These are phyloP conservation scores for Cataglyphis rosenhaueri DNA, from an alignment of 2,888 invertebrate species.

Conservation along the genomic window DNA sequence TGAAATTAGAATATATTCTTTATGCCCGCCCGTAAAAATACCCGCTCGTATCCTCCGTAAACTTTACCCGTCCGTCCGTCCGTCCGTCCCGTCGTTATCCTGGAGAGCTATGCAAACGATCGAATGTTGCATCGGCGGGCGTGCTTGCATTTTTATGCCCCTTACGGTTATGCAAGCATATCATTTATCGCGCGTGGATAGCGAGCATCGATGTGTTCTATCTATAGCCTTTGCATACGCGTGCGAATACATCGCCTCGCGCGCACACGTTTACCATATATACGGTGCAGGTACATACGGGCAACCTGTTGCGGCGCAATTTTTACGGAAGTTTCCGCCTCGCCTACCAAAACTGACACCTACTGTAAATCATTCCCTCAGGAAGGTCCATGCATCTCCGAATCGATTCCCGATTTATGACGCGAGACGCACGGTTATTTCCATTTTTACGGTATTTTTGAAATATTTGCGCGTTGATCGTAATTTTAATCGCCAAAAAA, in stretches of 20 bases:
- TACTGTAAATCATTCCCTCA: constrained; percentile 68
- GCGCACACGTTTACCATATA: background rate
- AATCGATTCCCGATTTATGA: constrained; percentile 64
- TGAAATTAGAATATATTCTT: constrained; percentile 46
- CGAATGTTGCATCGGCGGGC: constrained; percentile 34
- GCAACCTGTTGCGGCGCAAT: constrained; percentile 77
- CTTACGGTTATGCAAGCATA: constrained; percentile 50
- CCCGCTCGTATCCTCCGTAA: background rate
- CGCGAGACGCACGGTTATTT: constrained; percentile 37
- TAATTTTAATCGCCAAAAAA: constrained; percentile 39
- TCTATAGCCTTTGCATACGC: constrained; percentile 60
- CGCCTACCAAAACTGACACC: constrained; percentile 72
- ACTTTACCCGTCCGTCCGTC: background rate
- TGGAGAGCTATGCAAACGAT: constrained; percentile 43
- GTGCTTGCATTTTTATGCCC: constrained; percentile 33
- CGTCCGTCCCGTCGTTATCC: constrained; percentile 1
- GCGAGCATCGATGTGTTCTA: constrained; percentile 53
- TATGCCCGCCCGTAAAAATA: constrained; percentile 6
- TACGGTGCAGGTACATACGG: constrained; percentile 66
- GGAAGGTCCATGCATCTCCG: constrained; percentile 65
- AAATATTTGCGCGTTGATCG: constrained; percentile 19
- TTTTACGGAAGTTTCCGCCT: constrained; percentile 73
- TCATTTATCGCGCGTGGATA: constrained; percentile 43
- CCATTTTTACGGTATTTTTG: constrained; percentile 7
- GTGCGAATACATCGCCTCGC: constrained; percentile 5